These are phyloP conservation scores for Sebastes minor DNA, from an alignment of 2,797 vertebrate species.

Conservation along the genomic window DNA sequence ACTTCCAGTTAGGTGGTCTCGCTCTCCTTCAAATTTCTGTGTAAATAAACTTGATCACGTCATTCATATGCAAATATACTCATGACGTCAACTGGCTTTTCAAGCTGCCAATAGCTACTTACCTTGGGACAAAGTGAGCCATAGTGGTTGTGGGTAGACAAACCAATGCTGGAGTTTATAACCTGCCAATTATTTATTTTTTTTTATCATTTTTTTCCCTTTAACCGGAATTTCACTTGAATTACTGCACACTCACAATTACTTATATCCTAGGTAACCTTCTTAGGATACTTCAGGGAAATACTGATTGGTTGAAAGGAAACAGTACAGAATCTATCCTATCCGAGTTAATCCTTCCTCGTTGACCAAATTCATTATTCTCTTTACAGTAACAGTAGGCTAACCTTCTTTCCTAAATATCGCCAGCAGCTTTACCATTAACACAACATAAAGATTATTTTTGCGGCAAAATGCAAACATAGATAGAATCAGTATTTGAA, in stretches of 20 bases:
- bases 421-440: neutral
- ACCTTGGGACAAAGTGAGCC: conserved; percentile 20
- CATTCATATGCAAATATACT: conserved; percentile 61
- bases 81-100: conserved; percentile 53
- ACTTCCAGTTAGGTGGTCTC: conserved; percentile 48
- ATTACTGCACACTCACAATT: conserved; percentile 17
- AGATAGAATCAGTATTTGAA: neutral
- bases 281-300: neutral
- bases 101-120: conserved; percentile 46
- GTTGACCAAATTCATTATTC: neutral
- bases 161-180: conserved; percentile 17
- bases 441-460: neutral
- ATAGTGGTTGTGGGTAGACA: conserved; percentile 3
- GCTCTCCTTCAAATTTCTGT: conserved; percentile 10
- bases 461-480: neutral
- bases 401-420: neutral
- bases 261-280: conserved; percentile 4
- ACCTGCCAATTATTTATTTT: conserved; percentile 12
- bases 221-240: conserved; percentile 11
- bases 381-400: neutral
- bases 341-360: neutral
- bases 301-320: neutral
- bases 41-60: conserved; percentile 51
- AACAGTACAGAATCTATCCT: neutral
- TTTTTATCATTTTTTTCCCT: neutral